Evolutionary conservation across 1,140 invertebrate species (phyloP).

Genomic region (Probaryconus sp.): DNA sequence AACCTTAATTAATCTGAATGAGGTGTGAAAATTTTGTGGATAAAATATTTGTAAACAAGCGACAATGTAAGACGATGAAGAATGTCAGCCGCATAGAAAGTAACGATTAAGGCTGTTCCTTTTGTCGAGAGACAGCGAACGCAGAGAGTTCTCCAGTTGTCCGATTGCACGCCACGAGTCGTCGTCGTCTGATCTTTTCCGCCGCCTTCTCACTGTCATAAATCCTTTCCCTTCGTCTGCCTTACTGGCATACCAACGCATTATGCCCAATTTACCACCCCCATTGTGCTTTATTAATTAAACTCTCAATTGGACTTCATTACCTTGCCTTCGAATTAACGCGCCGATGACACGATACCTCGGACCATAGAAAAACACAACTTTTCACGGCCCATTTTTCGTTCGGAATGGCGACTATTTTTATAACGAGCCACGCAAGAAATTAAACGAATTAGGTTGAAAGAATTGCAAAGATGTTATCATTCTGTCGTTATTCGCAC

Average conservation of each 20-base stretch:
- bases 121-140: constrained; percentile 34
- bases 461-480: too few species aligned
- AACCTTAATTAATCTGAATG: too few species aligned
- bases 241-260: constrained; percentile 60
- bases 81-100: constrained; percentile 43
- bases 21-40: too few species aligned
- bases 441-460: too few species aligned
- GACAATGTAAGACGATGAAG: too few species aligned
- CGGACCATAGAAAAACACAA: constrained; percentile 7
- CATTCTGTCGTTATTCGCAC: too few species aligned
- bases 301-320: constrained; percentile 61
- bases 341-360: constrained; percentile 44
- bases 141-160: constrained; percentile 36
- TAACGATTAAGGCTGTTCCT: constrained; percentile 8
- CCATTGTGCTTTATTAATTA: constrained; percentile 62
- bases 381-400: constrained; percentile 34
- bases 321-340: constrained; percentile 58
- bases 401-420: too few species aligned
- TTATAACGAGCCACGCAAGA: too few species aligned
- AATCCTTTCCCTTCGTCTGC: constrained; percentile 57
- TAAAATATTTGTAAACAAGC: too few species aligned
- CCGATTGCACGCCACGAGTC: constrained; percentile 37
- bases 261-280: constrained; percentile 62
- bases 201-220: constrained; percentile 55
- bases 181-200: constrained; percentile 58